Evolutionary conservation across 2,797 vertebrate genomes (phyloP).

Genomic region (Denticeps clupeoides): DNA sequence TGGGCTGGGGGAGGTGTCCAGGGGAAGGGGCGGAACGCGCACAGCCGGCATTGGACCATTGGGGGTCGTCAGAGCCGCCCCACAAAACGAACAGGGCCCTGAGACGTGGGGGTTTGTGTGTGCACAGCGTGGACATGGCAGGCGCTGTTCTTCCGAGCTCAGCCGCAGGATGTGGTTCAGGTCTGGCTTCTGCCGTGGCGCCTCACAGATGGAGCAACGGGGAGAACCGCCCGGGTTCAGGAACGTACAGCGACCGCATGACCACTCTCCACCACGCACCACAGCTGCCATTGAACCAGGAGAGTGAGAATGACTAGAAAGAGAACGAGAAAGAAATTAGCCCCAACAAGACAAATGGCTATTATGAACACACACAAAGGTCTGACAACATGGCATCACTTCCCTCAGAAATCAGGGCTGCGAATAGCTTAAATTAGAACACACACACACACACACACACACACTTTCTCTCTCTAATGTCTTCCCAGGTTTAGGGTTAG

Average conservation of each 20-base stretch:
- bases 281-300: conserved; percentile 82
- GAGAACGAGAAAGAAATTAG: neutral
- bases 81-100: conserved; percentile 80
- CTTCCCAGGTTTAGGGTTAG: too few species aligned
- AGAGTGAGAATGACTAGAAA: conserved; percentile 76
- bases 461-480: conserved; percentile 1
- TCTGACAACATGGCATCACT: too few species aligned
- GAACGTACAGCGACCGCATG: conserved; percentile 94
- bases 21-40: conserved; percentile 21
- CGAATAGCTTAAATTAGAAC: neutral
- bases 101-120: conserved; percentile 83
- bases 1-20: conserved; percentile 38
- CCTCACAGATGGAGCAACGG: conserved; percentile 94
- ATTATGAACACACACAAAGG: too few species aligned
- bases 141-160: conserved; percentile 79
- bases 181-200: conserved; percentile 88
- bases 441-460: too few species aligned
- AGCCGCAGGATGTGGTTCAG: conserved; percentile 91
- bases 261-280: conserved; percentile 73
- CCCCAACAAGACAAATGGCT: neutral
- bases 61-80: conserved; percentile 44
- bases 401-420: conserved; percentile 17
- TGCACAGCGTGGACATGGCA: conserved; percentile 87
- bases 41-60: conserved; percentile 49
- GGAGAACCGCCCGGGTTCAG: conserved; percentile 78